phyloP scores from a whole-genome alignment of 2,113 vertebrate species.

The Eudorcas thomsonii region DNA sequence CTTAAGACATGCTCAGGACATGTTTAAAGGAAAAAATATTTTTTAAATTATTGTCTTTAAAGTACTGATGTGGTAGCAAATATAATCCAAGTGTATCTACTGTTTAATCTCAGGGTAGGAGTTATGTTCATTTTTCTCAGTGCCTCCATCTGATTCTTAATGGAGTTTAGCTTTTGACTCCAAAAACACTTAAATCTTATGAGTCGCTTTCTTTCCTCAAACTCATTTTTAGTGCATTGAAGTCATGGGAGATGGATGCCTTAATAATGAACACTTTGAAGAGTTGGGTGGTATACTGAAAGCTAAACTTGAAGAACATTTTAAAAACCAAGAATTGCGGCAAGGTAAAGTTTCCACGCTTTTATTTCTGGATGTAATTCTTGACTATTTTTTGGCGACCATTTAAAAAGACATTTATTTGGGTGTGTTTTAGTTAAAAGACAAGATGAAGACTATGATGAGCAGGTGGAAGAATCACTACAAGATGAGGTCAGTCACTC shows the following conservation, averaged over 20 bases:
- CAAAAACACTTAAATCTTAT: conserved; percentile 2
- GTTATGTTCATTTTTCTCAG: not conserved
- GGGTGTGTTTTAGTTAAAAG: conserved; percentile 89
- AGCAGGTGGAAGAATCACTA: conserved; percentile 96
- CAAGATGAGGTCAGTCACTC: conserved; percentile 92
- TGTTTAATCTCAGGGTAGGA: not conserved
- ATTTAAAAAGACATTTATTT: conserved; percentile 62
- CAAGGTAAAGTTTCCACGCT: conserved; percentile 84
- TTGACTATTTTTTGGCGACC: not conserved
- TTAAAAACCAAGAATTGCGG: conserved; percentile 98
- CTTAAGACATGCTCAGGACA: too few species aligned
- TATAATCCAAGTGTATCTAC: not conserved
- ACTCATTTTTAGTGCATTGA: conserved; percentile 88
- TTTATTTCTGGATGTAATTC: not conserved
- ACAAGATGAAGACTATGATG: conserved; percentile 99
- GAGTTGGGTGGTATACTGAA: conserved; percentile 96
- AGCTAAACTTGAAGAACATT: conserved; percentile 97
- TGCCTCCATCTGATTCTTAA: not conserved
- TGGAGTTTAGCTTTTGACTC: not conserved
- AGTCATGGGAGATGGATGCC: conserved; percentile 97
- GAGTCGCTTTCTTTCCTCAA: not conserved
- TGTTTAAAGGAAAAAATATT: not conserved
- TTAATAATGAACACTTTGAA: conserved; percentile 97
- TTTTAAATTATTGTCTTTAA: not conserved
- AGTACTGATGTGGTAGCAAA: not conserved